Conservation (phyloP, 2,888 invertebrate species). For the Achlya flavicornis region DNA sequence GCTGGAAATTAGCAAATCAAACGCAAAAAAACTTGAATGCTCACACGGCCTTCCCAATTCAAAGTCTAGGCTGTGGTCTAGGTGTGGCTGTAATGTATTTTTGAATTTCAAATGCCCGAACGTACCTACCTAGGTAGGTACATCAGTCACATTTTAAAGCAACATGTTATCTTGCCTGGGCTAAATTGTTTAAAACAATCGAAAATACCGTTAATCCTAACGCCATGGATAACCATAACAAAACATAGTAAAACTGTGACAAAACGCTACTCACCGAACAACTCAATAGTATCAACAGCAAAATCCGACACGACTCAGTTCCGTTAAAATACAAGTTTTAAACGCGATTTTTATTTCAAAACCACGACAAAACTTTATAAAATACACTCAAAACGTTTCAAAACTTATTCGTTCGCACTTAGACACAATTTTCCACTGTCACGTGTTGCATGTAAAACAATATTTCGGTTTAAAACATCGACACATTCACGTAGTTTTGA, state of each 20-base stretch:
- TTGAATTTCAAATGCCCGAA: background rate
- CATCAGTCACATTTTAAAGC: too few relatives aligned
- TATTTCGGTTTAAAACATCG: slow-evolving; percentile 56
- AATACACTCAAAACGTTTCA: slow-evolving; percentile 37
- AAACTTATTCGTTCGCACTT: slow-evolving; percentile 55
- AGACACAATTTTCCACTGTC: slow-evolving; percentile 62
- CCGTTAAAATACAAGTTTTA: slow-evolving; percentile 68
- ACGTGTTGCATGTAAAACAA: slow-evolving; percentile 43
- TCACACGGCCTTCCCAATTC: too few relatives aligned
- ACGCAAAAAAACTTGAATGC: too few relatives aligned
- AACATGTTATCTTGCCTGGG: background rate
- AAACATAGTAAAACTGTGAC: too few relatives aligned
- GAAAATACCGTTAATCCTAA: slow-evolving; percentile 46
- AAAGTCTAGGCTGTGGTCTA: too few relatives aligned
- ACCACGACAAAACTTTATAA: slow-evolving; percentile 63
- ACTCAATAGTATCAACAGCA: slow-evolving; percentile 59
- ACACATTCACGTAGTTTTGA: slow-evolving; percentile 70
- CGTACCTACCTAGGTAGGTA: too few relatives aligned
- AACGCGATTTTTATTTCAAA: slow-evolving; percentile 68
- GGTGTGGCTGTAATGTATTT: too few relatives aligned
- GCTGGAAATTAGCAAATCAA: too few relatives aligned
- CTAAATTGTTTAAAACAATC: background rate
- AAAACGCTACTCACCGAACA: slow-evolving; percentile 69
- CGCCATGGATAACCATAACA: slow-evolving; percentile 66
- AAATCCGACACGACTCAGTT: slow-evolving; percentile 67